Evolutionary conservation across 2,797 vertebrate species (phyloP), one percentile per base, ranked within the genome.

Genomic region (Leptoclinus maculatus): DNA sequence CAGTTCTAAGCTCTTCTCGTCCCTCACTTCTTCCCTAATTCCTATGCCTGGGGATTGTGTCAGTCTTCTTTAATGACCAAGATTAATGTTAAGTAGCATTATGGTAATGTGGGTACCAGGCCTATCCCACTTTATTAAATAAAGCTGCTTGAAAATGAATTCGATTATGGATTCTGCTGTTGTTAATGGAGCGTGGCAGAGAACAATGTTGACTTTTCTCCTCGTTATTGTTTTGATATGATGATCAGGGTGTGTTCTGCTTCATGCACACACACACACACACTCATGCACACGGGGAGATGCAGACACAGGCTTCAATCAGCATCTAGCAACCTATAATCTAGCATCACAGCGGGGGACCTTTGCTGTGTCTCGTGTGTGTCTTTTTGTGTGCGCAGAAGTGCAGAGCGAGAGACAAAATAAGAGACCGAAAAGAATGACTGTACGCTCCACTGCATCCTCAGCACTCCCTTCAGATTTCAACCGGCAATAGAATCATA

Each of bases 51-150:
- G 82, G 91, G 91, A 95, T 88, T 91, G 94, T 92, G 94, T 91
- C 92, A 95, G 89, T 89, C 85, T 92, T 80, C 85, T 91, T 75
- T 95, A 96, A 96, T 94, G 90, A 89, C 92, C 88, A 77, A 84
- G 90, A 96, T 96, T 96, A 95, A 93, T 95, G 94, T 95, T 91
- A 92, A 95, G 91, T 87, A 94, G 88, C 88, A 95, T 92, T 94
- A 92, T 94, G 90, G 60, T 96, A 95, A 95, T 95, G 93, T 91
- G 78, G 91, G 85, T 88, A 93, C 90, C 84, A 84, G 76, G 78
- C 86, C 94, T 87, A 92, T 91, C 95, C 88, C 88, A 93, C 94
- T 95, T 96, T 96, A 96, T 95, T 96, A 94, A 97, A 95, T 94
- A 95, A 96, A 95, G 90, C 93, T 90, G 94, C 95, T 93, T 94